Evolutionary conservation across 2,888 invertebrate genomes (phyloP).

Genomic region (Drosophila pseudotalamancana): DNA sequence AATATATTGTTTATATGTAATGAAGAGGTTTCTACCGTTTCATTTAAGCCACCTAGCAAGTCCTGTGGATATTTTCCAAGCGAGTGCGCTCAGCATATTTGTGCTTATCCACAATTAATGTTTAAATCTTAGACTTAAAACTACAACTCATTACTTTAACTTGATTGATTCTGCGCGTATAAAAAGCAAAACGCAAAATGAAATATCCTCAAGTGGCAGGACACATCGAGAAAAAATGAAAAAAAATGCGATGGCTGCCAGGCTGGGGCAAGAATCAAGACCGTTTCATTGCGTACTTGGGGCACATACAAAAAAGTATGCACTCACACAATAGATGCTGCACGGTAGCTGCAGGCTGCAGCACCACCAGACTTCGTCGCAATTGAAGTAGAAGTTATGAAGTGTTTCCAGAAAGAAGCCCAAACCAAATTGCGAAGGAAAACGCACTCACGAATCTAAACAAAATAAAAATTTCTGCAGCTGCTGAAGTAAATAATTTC

Average conservation of each 20-base stretch:
- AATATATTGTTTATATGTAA: constrained; percentile 32
- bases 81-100: constrained; percentile 9
- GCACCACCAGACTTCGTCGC: constrained; percentile 23
- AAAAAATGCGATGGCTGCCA: constrained; percentile 30
- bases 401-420: constrained; percentile 52
- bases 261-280: constrained; percentile 15
- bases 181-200: constrained; percentile 42
- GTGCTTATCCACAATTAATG: constrained; percentile 9
- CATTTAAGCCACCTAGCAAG: constrained; percentile 18
- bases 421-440: constrained; percentile 32
- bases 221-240: constrained; percentile 24
- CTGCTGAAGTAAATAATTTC: constrained; percentile 41
- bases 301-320: constrained; percentile 27
- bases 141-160: constrained; percentile 71
- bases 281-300: constrained; percentile 28
- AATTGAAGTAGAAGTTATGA: constrained; percentile 49
- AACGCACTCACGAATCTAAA: constrained; percentile 31
- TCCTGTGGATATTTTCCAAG: constrained; percentile 26
- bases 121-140: constrained; percentile 37
- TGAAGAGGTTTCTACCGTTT: constrained; percentile 22
- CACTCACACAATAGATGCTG: constrained; percentile 46
- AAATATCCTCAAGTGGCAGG: constrained; percentile 36
- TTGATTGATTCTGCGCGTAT: constrained; percentile 55
- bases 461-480: constrained; percentile 48
- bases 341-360: constrained; percentile 17